Conservation (phyloP, 1,140 invertebrate genomes). For the Solen grandis region DNA sequence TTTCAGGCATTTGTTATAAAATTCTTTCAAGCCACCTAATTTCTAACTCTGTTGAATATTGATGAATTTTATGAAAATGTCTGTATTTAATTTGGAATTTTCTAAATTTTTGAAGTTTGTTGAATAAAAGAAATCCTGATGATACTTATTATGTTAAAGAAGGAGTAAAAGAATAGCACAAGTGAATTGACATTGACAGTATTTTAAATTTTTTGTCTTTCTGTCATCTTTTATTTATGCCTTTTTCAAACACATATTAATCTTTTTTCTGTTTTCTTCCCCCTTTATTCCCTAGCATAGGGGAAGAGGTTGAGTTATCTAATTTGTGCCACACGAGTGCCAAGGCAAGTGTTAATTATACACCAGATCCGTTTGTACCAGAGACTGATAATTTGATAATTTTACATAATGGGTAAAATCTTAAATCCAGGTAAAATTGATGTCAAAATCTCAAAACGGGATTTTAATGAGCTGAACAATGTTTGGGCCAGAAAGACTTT, state of each 20-base stretch:
- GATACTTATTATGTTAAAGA: background rate
- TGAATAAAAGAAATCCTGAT: background rate
- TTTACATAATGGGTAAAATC: too few species aligned
- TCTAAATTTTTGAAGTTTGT: too few species aligned
- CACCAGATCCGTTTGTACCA: background rate
- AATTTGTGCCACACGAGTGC: slow-evolving; percentile 42
- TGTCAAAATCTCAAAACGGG: too few species aligned
- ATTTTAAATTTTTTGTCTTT: background rate
- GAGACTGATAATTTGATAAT: too few species aligned
- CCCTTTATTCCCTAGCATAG: slow-evolving; percentile 58
- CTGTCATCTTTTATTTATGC: background rate
- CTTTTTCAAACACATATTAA: slow-evolving; percentile 44
- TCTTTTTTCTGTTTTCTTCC: slow-evolving; percentile 55
- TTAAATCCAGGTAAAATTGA: too few species aligned
- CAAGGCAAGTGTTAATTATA: slow-evolving; percentile 44
- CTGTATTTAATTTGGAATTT: background rate
- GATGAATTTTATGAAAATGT: background rate
- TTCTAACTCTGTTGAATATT: background rate
- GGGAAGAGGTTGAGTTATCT: slow-evolving; percentile 56
- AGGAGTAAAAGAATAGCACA: background rate
- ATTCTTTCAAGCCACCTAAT: background rate
- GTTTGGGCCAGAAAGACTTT: too few species aligned
- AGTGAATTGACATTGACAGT: background rate
- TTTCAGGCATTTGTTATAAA: background rate
- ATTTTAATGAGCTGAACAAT: too few species aligned